Evolutionary conservation across 2,113 vertebrate genomes (phyloP), one percentile per base, ranked within the genome.

Genomic region (Phaethornis superciliosus): DNA sequence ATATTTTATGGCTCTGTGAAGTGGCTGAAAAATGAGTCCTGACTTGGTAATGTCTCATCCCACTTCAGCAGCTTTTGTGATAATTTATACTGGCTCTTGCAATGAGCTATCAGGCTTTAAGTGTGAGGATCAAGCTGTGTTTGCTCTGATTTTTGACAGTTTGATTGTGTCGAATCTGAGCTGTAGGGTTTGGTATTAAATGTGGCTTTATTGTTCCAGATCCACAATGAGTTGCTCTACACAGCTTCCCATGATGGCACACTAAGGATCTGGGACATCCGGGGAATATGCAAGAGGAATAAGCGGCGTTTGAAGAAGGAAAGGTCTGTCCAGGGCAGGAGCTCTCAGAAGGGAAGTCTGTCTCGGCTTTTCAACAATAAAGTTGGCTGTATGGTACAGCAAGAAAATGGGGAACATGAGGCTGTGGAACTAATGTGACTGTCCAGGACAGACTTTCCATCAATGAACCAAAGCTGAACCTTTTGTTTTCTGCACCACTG

Each of bases 181-280:
- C 52, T 1, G 11, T 22, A 3, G 1, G 3, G 37, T n/a, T 82
- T 15, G 3, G n/a, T 30, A 58, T 62, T 77, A 49, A 79, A 15
- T 15, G 64, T 90, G 76, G 65, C 63, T n/a, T 49, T 80, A 27
- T 95, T 81, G 56, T 96, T 96, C 23, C 97, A 98, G 98, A 97
- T 98, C 89, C 97, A 98, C 79, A 97, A 98, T 0, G 97, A 98
- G 65, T 75, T 98, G 91, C 97, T 98, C 49, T 98, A 98, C 96
- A 98, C 98, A 1, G 98, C 97, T 33, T 98, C 98, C 78, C 98
- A 98, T 0, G 98, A 98, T 0, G 98, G 98, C 68, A 97, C 97
- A 0, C 96, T 98, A 6, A 92, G 98, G 76, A 93, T 98, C 10
- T 98, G 98, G 98, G 98, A 98, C 40, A 96, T 98, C 81, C 97